phyloP scores from a whole-genome alignment of 2,888 invertebrate genomes.

The Isotomurus palustris region DNA sequence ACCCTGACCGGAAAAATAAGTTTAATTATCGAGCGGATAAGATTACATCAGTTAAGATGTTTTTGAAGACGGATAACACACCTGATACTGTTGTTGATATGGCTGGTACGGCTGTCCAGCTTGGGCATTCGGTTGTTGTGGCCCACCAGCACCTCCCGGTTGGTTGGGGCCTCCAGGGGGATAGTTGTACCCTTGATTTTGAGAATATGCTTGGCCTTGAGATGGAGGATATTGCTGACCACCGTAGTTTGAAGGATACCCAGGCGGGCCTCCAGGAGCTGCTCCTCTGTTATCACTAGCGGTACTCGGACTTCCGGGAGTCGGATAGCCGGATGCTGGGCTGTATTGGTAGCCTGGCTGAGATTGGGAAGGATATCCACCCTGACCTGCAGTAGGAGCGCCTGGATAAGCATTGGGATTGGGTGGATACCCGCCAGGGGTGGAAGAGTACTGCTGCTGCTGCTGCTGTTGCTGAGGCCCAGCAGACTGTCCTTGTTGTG shows the following conservation, averaged over 20 bases:
- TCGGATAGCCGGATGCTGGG: constrained; percentile 60
- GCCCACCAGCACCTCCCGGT: constrained; percentile 52
- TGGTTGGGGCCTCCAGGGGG: constrained; percentile 48
- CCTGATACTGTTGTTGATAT: constrained; percentile 55
- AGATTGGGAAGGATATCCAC: constrained; percentile 55
- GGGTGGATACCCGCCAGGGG: constrained; percentile 38
- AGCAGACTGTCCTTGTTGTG: constrained; percentile 20
- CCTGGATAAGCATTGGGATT: constrained; percentile 35
- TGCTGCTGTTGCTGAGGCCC: constrained; percentile 34
- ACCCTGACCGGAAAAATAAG: constrained; percentile 21
- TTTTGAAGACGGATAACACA: constrained; percentile 1
- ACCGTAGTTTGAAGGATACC: constrained; percentile 20
- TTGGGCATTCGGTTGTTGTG: constrained; percentile 41
- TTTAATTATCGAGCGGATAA: neutral
- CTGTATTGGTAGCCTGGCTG: constrained; percentile 52
- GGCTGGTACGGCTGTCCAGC: constrained; percentile 46
- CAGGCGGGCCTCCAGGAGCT: constrained; percentile 29
- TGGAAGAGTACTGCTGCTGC: constrained; percentile 39
- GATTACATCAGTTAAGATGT: neutral
- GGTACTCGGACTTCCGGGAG: constrained; percentile 48
- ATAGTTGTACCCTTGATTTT: constrained; percentile 43
- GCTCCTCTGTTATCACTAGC: constrained; percentile 24
- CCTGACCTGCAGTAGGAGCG: constrained; percentile 27
- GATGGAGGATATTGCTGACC: constrained; percentile 36
- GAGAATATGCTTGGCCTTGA: constrained; percentile 44